Evolutionary conservation across 2,113 vertebrate genomes (phyloP), one percentile per base, ranked within the genome.

Genomic region (Chionodraco myersi): DNA sequence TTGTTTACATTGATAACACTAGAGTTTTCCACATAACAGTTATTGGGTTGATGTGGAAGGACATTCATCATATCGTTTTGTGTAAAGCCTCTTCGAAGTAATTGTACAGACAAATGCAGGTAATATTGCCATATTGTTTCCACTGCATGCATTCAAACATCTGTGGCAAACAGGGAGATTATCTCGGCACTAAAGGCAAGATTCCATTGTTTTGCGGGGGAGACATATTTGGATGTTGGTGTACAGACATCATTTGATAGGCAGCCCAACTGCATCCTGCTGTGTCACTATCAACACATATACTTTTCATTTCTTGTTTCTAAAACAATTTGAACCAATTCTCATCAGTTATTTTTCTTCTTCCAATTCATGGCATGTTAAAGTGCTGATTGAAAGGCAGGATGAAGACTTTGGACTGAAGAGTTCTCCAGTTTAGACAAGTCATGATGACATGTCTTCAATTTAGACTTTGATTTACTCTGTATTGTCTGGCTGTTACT

Each of bases 321-420:
- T 84, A 81, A 62, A 82, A 82, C 67, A 82, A 75, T 76, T 65
- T 76, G 63, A 86, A 87, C 66, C 81, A 73, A 74, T 82, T 84
- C 88, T 93, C 85, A 93, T 90, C 85, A 80, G 90, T 79, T 93
- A 72, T 89, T 88, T 92, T 88, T 93, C 90, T 89, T 79, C 91
- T 89, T 93, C 88, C 76, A 83, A 91, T 89, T 91, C 86, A 92
- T 87, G 87, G 89, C 88, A 84, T 91, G 88, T 90, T 92, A 92
- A 95, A 95, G 94, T 95, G 91, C 88, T 94, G 93, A 94, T 94
- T 94, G 94, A 95, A 93, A 93, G 95, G 93, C 93, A 94, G 91
- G 92, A 95, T 0, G 91, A 94, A 92, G 94, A 94, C 92, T 85
- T 92, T 89, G 90, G 91, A 92, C 77, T 86, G 92, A 95, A 93